Evolutionary conservation across 2,888 invertebrate species (phyloP).

Genomic region (Metallyticus violacea): DNA sequence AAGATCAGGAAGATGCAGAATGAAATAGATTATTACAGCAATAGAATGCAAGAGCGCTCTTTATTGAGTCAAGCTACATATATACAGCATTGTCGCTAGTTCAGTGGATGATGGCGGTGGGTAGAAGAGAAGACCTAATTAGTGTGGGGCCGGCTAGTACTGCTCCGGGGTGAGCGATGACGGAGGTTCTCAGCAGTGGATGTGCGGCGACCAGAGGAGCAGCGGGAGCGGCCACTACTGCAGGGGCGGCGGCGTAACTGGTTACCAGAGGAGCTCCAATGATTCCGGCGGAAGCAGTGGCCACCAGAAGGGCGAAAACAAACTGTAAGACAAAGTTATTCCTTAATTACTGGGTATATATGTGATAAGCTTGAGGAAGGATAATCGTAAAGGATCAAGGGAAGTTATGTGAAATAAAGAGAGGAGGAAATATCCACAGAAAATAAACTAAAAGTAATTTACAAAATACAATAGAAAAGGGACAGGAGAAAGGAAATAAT

Average conservation of each 20-base stretch:
- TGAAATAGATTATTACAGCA: slow-evolving; percentile 3
- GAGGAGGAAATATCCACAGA: no score
- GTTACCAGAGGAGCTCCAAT: slow-evolving; percentile 48
- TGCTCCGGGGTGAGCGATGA: slow-evolving; percentile 41
- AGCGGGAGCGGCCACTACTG: slow-evolving; percentile 7
- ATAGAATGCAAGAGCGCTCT: background rate
- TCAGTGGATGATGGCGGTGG: slow-evolving; percentile 35
- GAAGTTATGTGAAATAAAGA: no score
- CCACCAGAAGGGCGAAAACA: slow-evolving; percentile 18
- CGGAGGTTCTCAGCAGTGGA: slow-evolving; percentile 2
- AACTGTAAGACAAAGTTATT: slow-evolving; percentile 8
- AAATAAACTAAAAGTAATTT: no score
- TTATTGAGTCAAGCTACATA: slow-evolving; percentile 43
- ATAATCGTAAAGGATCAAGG: no score
- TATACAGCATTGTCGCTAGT: slow-evolving; percentile 38
- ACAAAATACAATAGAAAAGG: no score
- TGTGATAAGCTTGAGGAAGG: no score
- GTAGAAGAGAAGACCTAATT: slow-evolving; percentile 40
- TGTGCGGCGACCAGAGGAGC: background rate
- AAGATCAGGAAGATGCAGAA: slow-evolving; percentile 43
- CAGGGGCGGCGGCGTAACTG: slow-evolving; percentile 19
- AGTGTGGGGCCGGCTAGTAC: slow-evolving; percentile 50
- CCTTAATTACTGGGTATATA: no score
- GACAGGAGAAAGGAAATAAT: no score
- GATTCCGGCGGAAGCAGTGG: slow-evolving; percentile 46